A percentile compares a stretch with the other conserved stretches of the same genome.
Conservation (phyloP, 2,113 vertebrate species). For the Odobenus rosmarus region DNA sequence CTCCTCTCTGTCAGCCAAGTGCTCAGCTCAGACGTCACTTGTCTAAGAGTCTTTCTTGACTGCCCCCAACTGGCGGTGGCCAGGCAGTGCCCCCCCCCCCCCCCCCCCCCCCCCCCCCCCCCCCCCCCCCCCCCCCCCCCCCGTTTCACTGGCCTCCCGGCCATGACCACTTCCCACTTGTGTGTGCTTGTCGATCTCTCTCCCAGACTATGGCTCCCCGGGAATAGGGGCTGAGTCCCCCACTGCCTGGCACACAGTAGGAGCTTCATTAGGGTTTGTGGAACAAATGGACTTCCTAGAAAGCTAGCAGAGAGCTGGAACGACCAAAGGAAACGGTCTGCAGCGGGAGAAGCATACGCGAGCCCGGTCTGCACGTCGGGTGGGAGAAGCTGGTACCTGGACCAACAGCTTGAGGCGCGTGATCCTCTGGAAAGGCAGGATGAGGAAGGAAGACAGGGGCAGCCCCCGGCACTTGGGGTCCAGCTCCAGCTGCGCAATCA, state of each 20-base stretch:
- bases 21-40: neutral
- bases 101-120: too few species aligned
- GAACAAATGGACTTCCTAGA: neutral
- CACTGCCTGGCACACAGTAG: neutral
- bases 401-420: conserved; percentile 97
- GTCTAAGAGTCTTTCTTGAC: neutral
- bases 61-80: neutral
- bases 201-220: neutral
- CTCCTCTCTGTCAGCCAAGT: neutral
- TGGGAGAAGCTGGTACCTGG: conserved; percentile 85
- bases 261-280: neutral
- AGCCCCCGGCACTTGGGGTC: conserved; percentile 93
- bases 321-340: fast-evolving
- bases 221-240: neutral
- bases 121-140: too few species aligned
- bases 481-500: conserved; percentile 91
- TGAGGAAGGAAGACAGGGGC: conserved; percentile 97
- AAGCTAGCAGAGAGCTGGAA: neutral
- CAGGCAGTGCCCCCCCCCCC: neutral
- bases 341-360: fast-evolving
- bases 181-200: neutral
- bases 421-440: conserved; percentile 98
- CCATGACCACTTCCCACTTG: neutral
- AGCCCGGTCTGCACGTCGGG: neutral
- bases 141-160: neutral